Evolutionary conservation across 2,888 invertebrate genomes (phyloP).

Genomic region (Rhaphigaster nebulosa): DNA sequence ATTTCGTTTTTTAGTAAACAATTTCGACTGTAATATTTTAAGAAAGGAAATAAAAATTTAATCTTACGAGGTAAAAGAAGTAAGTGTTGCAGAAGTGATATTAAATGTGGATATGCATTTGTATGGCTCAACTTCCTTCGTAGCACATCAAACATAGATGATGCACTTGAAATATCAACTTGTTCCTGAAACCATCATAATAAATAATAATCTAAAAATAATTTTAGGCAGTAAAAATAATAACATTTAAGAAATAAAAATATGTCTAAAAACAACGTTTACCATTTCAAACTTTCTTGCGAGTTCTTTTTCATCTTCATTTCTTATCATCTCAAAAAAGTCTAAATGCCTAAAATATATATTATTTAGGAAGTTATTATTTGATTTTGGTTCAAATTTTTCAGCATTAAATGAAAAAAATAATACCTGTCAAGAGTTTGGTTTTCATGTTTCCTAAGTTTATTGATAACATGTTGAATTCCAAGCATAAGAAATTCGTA

Average conservation of each 20-base stretch:
- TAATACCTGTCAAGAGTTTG: slow-evolving; percentile 85
- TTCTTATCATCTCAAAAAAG: slow-evolving; percentile 98
- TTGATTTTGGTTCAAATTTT: background rate
- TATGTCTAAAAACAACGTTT: slow-evolving; percentile 64
- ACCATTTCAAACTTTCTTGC: slow-evolving; percentile 88
- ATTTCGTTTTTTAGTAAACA: background rate
- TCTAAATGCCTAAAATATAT: slow-evolving; percentile 85
- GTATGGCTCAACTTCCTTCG: slow-evolving; percentile 91
- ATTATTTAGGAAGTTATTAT: background rate
- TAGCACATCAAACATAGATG: slow-evolving; percentile 91
- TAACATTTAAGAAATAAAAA: background rate
- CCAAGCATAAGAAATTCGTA: slow-evolving; percentile 98
- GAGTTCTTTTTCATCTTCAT: slow-evolving; percentile 95
- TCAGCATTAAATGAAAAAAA: background rate
- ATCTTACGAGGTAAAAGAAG: slow-evolving; percentile 66
- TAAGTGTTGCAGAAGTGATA: slow-evolving; percentile 82
- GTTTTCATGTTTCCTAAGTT: slow-evolving; percentile 91
- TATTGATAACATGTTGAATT: slow-evolving; percentile 95
- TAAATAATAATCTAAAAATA: background rate
- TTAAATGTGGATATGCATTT: slow-evolving; percentile 91
- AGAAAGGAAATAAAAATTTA: background rate
- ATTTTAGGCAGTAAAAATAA: background rate
- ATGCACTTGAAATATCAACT: slow-evolving; percentile 94
- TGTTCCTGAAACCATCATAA: slow-evolving; percentile 72
- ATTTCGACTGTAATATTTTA: background rate